phyloP scores from a whole-genome alignment of 2,797 vertebrate species.

The Peromyscus melanophrys region DNA sequence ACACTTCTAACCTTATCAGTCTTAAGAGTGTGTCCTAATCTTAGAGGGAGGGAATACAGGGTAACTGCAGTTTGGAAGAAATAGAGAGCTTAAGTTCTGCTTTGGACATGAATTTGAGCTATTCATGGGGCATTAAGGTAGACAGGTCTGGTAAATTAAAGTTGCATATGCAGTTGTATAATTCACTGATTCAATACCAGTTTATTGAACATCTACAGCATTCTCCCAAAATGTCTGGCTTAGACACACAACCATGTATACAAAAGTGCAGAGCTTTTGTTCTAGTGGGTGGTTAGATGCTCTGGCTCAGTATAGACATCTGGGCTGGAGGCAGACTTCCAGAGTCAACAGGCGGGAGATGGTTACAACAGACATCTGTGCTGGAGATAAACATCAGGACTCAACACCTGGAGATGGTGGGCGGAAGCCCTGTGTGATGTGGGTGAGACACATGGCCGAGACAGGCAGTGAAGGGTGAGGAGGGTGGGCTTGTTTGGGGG shows the following conservation, averaged over 20 bases:
- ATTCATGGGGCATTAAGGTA: neutral
- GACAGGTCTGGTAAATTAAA: neutral
- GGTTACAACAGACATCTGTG: constrained; percentile 19
- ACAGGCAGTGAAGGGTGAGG: neutral
- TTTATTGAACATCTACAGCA: neutral
- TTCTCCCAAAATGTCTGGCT: neutral
- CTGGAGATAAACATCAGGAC: neutral
- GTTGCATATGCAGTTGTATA: neutral
- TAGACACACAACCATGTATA: neutral
- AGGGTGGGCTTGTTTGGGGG: neutral
- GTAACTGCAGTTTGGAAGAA: neutral
- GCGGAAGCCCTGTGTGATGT: neutral
- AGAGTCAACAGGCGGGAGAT: neutral
- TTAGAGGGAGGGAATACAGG: neutral
- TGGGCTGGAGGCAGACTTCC: neutral
- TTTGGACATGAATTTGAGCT: neutral
- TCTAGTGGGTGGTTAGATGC: neutral
- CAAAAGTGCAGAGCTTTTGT: neutral
- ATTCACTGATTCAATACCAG: neutral
- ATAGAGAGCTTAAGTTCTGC: neutral
- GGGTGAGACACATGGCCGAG: neutral
- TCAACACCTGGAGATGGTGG: neutral
- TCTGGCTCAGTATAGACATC: neutral
- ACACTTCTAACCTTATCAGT: neutral
- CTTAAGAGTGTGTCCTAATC: neutral